phyloP scores from a whole-genome alignment of 2,113 vertebrate species.

The Anolis carolinensis region DNA sequence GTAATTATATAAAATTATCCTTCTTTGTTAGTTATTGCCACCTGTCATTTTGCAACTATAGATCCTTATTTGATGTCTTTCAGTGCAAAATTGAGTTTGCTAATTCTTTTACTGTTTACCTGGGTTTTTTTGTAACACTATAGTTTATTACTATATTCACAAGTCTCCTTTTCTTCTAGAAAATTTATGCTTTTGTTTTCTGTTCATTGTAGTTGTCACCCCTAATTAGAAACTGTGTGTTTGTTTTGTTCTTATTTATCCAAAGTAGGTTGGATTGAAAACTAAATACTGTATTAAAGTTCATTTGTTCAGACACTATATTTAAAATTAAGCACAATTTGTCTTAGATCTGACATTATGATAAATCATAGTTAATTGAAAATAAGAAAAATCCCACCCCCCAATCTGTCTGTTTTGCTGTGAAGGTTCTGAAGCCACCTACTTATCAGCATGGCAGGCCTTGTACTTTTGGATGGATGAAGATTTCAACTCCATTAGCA shows the following conservation, averaged over 20 bases:
- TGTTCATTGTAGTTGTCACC: background rate
- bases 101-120: background rate
- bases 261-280: background rate
- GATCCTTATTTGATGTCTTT: conserved; percentile 5
- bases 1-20: background rate
- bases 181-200: background rate
- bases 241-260: background rate
- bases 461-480: no score
- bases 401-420: background rate
- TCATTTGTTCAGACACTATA: background rate
- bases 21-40: conserved; percentile 11
- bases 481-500: no score
- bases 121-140: background rate
- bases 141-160: background rate
- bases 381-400: background rate
- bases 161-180: background rate
- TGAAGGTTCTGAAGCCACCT: background rate
- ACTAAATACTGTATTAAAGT: background rate
- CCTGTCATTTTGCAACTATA: background rate
- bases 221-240: background rate
- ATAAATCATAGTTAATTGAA: background rate
- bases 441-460: background rate
- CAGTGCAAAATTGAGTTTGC: background rate
- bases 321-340: background rate
- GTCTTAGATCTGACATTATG: background rate